These are phyloP conservation scores for Psococerastis gibbosa DNA, from an alignment of 2,888 invertebrate genomes.

Conservation along the genomic window DNA sequence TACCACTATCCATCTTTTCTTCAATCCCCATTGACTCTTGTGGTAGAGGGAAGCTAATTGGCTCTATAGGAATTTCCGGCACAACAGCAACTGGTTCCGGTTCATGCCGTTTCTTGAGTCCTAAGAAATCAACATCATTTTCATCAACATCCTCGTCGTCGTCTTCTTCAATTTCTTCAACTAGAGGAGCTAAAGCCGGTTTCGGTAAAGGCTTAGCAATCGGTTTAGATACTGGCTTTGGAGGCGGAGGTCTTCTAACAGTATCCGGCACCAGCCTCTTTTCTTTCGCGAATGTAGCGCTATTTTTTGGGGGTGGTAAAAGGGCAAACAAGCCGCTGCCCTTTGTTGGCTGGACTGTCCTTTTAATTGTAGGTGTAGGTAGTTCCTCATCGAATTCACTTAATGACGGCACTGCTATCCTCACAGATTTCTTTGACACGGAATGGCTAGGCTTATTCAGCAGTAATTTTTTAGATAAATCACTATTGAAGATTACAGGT, in stretches of 20 bases:
- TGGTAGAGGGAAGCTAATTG: constrained; percentile 21
- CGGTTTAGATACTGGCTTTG: constrained; percentile 17
- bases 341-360: background rate
- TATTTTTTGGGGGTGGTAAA: constrained; percentile 44
- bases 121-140: constrained; percentile 12
- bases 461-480: background rate
- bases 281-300: constrained; percentile 20
- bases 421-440: background rate
- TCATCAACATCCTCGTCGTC: constrained; percentile 23
- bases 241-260: constrained; percentile 24
- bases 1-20: no score
- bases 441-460: background rate
- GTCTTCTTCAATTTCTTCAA: constrained; percentile 23
- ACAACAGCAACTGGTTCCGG: constrained; percentile 26
- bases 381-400: constrained; percentile 3
- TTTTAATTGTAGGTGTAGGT: constrained; percentile 5
- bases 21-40: constrained; percentile 24
- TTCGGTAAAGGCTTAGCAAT: constrained; percentile 15
- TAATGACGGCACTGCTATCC: background rate
- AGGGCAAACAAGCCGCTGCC: constrained; percentile 45
- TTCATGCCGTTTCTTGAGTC: background rate
- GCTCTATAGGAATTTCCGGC: constrained; percentile 12
- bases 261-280: constrained; percentile 27
- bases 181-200: constrained; percentile 16
- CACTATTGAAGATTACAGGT: background rate